These are phyloP conservation scores for Porites australiensis DNA, from an alignment of 64 coral and sea anemone species.

Conservation along the genomic window DNA sequence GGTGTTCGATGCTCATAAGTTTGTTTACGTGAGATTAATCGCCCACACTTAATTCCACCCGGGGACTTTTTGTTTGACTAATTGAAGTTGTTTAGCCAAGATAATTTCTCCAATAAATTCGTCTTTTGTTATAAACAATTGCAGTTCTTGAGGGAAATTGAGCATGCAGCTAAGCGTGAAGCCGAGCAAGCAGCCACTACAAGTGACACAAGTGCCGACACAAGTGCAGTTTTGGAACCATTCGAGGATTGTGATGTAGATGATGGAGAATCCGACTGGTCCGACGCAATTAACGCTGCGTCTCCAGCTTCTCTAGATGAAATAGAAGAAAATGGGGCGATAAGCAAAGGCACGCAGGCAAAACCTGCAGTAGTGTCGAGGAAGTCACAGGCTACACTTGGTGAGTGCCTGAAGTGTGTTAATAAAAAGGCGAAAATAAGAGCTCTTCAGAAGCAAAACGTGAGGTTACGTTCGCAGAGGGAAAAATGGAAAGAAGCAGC, in stretches of 20 bases:
- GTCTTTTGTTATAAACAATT: constrained; percentile 40
- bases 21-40: too few relatives aligned
- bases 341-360: constrained; percentile 1
- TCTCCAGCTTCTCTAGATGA: neutral
- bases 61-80: too few relatives aligned
- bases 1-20: too few relatives aligned
- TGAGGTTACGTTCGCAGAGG: constrained; percentile 21
- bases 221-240: neutral
- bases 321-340: neutral
- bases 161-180: neutral
- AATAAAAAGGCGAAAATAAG: neutral
- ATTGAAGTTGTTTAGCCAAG: neutral
- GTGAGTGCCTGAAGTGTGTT: too few relatives aligned
- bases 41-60: too few relatives aligned
- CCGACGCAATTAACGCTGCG: too few relatives aligned
- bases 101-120: neutral
- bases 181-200: neutral
- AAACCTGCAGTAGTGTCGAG: neutral
- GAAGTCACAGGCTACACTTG: neutral
- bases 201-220: constrained; percentile 11
- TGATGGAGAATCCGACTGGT: too few relatives aligned
- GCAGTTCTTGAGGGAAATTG: constrained; percentile 31
- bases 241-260: neutral
- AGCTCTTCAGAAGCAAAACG: constrained; percentile 14
- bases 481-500: constrained; percentile 55